Conservation (phyloP, 2,888 invertebrate genomes). For the Geophilus truncorum region DNA sequence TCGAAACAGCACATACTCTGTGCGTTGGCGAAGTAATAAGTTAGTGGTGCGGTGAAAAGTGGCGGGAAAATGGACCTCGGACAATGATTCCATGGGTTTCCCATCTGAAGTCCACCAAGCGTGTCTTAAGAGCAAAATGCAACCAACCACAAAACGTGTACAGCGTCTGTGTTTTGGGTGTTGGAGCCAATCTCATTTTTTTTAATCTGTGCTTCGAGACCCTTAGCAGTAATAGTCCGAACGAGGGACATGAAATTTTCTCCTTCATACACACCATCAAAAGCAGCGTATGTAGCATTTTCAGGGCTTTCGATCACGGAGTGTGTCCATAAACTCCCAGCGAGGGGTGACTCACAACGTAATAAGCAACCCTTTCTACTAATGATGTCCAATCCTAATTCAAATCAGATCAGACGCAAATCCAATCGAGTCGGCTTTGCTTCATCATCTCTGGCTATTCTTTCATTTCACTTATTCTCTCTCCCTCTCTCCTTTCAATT, state of each 20-base stretch:
- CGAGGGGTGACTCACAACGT: not conserved
- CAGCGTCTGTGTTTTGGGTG: conserved; percentile 8
- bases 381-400: conserved; percentile 22
- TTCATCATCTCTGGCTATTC: conserved; percentile 14
- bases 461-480: not conserved
- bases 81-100: conserved; percentile 18
- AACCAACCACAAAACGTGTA: conserved; percentile 1
- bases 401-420: conserved; percentile 21
- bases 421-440: conserved; percentile 24
- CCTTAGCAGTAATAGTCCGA: not conserved
- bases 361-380: conserved; percentile 19
- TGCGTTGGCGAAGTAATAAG: not conserved
- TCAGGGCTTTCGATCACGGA: not conserved
- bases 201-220: not conserved
- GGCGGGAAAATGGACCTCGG: conserved; percentile 12
- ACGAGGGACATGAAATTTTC: conserved; percentile 10
- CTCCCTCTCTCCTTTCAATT: not conserved
- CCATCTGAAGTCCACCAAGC: not conserved
- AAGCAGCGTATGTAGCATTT: not conserved
- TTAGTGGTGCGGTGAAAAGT: conserved; percentile 13
- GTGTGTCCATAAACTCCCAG: not conserved
- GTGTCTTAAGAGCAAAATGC: conserved; percentile 21
- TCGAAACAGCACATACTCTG: not conserved
- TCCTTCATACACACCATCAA: conserved; percentile 1
- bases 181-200: conserved; percentile 23